Conservation (phyloP, 2,797 vertebrate species). For the Hippopotamyrus pictus region DNA sequence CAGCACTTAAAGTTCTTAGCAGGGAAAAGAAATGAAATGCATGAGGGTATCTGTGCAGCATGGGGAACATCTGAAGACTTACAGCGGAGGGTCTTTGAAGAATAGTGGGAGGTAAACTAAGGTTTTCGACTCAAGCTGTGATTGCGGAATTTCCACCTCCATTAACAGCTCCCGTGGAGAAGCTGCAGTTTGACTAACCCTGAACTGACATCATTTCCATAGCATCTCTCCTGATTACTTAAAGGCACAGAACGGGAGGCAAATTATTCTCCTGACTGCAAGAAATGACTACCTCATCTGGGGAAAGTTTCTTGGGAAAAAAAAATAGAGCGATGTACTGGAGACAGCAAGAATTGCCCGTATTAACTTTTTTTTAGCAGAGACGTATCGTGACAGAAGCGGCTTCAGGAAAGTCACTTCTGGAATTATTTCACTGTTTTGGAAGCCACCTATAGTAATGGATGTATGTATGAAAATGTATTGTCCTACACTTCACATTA, state of each 20-base stretch:
- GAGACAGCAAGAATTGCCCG: background rate
- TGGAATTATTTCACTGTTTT: background rate
- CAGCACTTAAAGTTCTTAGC: background rate
- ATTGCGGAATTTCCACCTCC: background rate
- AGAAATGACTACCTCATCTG: background rate
- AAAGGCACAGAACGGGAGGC: background rate
- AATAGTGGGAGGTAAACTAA: background rate
- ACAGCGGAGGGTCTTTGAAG: background rate
- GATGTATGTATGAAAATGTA: background rate
- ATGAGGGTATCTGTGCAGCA: background rate
- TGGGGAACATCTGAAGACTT: background rate
- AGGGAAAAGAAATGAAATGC: background rate
- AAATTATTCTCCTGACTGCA: background rate
- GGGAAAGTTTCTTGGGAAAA: background rate
- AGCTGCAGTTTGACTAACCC: constrained; percentile 3
- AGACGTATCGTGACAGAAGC: background rate
- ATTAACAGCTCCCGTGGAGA: background rate
- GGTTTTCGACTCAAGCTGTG: background rate
- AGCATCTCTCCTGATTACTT: background rate
- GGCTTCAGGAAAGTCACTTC: background rate
- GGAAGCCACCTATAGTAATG: background rate
- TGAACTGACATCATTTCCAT: background rate
- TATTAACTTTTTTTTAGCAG: background rate
- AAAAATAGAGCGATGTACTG: background rate
- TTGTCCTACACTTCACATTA: background rate